Percentiles rank a stretch among this genome's conserved stretches.
These are phyloP conservation scores for Phragmatobia fuliginosa DNA, from an alignment of 2,888 invertebrate genomes.

Conservation along the genomic window DNA sequence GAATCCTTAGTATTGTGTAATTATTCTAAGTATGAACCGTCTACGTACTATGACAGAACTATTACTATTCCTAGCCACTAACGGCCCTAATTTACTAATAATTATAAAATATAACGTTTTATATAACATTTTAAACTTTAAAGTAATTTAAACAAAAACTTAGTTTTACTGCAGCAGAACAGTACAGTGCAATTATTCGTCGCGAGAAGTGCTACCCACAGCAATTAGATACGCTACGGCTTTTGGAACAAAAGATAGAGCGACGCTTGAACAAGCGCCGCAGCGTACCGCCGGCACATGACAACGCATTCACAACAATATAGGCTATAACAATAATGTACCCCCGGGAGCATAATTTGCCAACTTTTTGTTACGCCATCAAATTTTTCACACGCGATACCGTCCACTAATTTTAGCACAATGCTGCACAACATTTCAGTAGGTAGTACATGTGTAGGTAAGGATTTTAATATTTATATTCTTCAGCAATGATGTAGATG, in stretches of 20 bases:
- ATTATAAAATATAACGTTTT: constrained; percentile 11
- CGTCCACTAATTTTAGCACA: constrained; percentile 3
- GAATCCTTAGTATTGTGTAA: no score
- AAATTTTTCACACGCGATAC: constrained; percentile 16
- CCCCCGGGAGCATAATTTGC: constrained; percentile 33
- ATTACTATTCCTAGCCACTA: not conserved
- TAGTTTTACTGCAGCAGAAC: constrained; percentile 55
- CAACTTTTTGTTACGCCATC: constrained; percentile 31
- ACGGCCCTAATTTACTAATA: not conserved
- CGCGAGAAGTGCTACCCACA: constrained; percentile 55
- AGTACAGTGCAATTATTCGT: constrained; percentile 60
- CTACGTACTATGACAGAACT: not conserved
- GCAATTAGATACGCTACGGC: constrained; percentile 58
- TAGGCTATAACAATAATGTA: constrained; percentile 44
- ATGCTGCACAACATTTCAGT: constrained; percentile 4
- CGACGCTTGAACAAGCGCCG: constrained; percentile 43
- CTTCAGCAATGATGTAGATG: not conserved
- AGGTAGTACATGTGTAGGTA: not conserved
- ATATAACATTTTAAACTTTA: constrained; percentile 21
- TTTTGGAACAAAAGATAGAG: constrained; percentile 58
- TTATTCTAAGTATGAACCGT: no score
- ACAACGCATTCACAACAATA: constrained; percentile 50
- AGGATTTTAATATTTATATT: not conserved
- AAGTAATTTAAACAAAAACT: constrained; percentile 47
- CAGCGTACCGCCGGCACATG: constrained; percentile 31